These are phyloP conservation scores for Aleiodes alternator DNA, from an alignment of 2,888 invertebrate species.

Conservation along the genomic window DNA sequence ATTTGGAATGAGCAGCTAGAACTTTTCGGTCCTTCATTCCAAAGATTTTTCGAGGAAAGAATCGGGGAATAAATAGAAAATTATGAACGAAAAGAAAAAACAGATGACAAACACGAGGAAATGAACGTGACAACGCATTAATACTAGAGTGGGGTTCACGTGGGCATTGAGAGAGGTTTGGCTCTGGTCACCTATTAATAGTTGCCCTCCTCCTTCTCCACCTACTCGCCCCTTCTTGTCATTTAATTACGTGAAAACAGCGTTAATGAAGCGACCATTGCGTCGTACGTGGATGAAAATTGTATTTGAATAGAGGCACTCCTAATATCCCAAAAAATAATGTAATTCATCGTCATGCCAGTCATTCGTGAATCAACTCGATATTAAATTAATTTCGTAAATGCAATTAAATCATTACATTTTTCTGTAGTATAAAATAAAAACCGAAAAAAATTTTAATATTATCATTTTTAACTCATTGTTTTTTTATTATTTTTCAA, in stretches of 20 bases:
- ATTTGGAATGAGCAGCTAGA: too few species aligned
- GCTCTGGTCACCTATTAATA: constrained; percentile 46
- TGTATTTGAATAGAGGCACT: neutral
- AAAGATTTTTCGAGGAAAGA: neutral
- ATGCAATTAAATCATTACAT: too few species aligned
- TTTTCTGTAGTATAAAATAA: too few species aligned
- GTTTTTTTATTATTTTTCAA: too few species aligned
- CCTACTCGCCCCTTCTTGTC: constrained; percentile 25
- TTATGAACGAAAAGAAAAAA: constrained; percentile 8
- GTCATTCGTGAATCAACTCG: neutral
- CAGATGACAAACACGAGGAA: constrained; percentile 17
- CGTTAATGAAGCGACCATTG: constrained; percentile 60
- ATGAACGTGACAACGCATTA: constrained; percentile 48
- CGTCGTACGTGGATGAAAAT: constrained; percentile 33
- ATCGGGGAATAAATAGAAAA: constrained; percentile 1
- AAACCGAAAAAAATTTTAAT: too few species aligned
- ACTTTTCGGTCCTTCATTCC: too few species aligned
- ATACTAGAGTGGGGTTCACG: constrained; percentile 50
- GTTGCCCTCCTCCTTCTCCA: constrained; percentile 37
- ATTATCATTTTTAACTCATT: too few species aligned
- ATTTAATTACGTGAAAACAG: constrained; percentile 65
- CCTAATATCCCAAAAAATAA: neutral
- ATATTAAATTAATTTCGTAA: neutral
- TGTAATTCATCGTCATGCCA: neutral
- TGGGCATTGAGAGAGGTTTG: constrained; percentile 31